These are phyloP conservation scores for Megalonaias nervosa DNA, from an alignment of 1,140 invertebrate species.

Conservation along the genomic window DNA sequence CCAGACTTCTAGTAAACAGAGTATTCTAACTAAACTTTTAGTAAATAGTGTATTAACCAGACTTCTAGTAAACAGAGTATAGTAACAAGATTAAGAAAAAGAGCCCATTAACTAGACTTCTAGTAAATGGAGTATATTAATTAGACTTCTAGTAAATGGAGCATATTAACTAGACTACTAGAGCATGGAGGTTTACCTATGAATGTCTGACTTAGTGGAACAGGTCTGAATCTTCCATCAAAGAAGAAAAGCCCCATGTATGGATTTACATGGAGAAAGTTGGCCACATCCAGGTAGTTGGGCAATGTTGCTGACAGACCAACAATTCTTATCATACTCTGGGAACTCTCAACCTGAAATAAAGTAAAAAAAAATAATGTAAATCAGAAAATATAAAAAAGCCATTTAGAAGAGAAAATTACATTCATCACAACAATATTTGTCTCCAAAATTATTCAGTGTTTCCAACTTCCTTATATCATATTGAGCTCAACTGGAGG, in stretches of 20 bases:
- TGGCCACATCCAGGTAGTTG: slow-evolving; percentile 97
- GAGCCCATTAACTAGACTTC: too few species aligned
- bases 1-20: too few species aligned
- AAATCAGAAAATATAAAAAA: slow-evolving; percentile 8
- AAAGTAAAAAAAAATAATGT: slow-evolving; percentile 12
- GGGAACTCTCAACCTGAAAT: slow-evolving; percentile 88
- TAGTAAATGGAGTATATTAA: too few species aligned
- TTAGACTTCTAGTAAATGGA: too few species aligned
- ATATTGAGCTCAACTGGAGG: not conserved
- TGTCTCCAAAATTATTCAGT: too few species aligned
- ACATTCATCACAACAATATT: not conserved
- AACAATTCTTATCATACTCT: slow-evolving; percentile 98
- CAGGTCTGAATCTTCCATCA: slow-evolving; percentile 95
- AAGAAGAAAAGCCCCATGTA: slow-evolving; percentile 96
- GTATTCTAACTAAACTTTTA: too few species aligned
- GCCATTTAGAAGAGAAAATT: not conserved
- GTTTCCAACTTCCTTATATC: too few species aligned
- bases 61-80: too few species aligned
- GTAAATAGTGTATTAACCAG: too few species aligned
- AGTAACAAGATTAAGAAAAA: too few species aligned
- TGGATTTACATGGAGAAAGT: slow-evolving; percentile 95
- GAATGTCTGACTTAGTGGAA: slow-evolving; percentile 87
- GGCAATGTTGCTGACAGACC: slow-evolving; percentile 98
- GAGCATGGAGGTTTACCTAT: slow-evolving; percentile 56
- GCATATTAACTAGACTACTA: too few species aligned